These are phyloP conservation scores for Enteromius argenteus DNA, from an alignment of 2,797 vertebrate species.

Conservation along the genomic window DNA sequence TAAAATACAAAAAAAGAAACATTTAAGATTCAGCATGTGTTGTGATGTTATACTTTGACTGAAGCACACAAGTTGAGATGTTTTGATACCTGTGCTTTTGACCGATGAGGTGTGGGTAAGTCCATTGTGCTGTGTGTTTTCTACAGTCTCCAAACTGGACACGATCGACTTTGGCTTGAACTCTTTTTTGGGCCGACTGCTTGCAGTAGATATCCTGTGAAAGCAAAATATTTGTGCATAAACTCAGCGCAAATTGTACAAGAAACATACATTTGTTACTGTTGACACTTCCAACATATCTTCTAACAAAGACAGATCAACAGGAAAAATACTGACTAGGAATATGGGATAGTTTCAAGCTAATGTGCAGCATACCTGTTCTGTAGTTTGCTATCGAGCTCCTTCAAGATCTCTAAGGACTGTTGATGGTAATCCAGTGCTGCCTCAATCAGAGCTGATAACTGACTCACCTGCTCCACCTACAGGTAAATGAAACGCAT, in stretches of 20 bases:
- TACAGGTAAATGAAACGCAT: slow-evolving; percentile 61
- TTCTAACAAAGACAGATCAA: neutral
- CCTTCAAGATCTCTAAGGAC: slow-evolving; percentile 86
- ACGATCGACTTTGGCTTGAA: slow-evolving; percentile 83
- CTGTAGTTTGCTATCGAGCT: slow-evolving; percentile 85
- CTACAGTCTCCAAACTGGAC: slow-evolving; percentile 76
- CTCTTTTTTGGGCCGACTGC: slow-evolving; percentile 81
- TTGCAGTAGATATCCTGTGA: slow-evolving; percentile 84
- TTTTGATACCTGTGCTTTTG: slow-evolving; percentile 80
- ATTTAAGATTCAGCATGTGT: neutral
- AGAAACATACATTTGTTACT: neutral
- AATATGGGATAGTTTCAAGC: neutral
- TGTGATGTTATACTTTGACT: neutral
- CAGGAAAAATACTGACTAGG: neutral
- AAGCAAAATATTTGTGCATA: slow-evolving; percentile 25
- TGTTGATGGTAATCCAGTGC: slow-evolving; percentile 88
- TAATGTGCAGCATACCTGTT: slow-evolving; percentile 74
- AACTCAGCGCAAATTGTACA: neutral
- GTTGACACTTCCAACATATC: neutral
- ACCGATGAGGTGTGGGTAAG: slow-evolving; percentile 78
- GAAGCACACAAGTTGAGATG: neutral
- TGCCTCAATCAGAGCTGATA: slow-evolving; percentile 87
- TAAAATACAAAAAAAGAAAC: neutral
- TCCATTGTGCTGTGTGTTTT: slow-evolving; percentile 83
- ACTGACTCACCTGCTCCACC: slow-evolving; percentile 93